These are phyloP conservation scores for Lithosia quadra DNA, from an alignment of 2,888 invertebrate genomes.

Conservation along the genomic window DNA sequence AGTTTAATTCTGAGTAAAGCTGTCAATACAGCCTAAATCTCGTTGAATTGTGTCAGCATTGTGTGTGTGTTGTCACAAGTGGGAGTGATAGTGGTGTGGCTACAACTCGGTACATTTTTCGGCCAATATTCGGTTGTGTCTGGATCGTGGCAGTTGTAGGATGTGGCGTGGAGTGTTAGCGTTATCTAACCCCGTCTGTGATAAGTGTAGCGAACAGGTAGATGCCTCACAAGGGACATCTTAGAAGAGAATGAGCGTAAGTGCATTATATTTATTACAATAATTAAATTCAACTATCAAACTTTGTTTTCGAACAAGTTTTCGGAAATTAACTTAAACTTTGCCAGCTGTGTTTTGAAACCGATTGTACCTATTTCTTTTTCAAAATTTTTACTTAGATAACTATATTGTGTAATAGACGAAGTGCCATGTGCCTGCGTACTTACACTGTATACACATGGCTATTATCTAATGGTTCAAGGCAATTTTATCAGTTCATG, in stretches of 20 bases:
- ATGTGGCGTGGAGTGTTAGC: conserved; percentile 46
- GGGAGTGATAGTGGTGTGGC: conserved; percentile 37
- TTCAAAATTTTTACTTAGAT: neutral
- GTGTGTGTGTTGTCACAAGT: conserved; percentile 33
- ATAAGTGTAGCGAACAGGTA: conserved; percentile 54
- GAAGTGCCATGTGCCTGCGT: neutral
- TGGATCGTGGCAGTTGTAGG: conserved; percentile 50
- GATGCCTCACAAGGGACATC: conserved; percentile 51
- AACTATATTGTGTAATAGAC: neutral
- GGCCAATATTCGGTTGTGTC: conserved; percentile 50
- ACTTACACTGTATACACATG: neutral
- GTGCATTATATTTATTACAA: conserved; percentile 49
- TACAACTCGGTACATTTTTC: conserved; percentile 49
- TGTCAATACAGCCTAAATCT: conserved; percentile 36
- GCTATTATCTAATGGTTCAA: conserved; percentile 37
- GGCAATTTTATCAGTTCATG: conserved; percentile 32
- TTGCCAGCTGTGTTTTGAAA: neutral
- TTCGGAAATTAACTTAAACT: conserved; percentile 3
- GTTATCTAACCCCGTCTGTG: conserved; percentile 49
- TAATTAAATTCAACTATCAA: conserved; percentile 1
- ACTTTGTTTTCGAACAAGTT: neutral
- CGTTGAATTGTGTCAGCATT: conserved; percentile 30
- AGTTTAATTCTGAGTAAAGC: conserved; percentile 48
- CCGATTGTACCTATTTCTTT: neutral
- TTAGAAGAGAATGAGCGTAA: conserved; percentile 75